Evolutionary conservation across 2,888 invertebrate genomes (phyloP).

Genomic region (Empis livida): DNA sequence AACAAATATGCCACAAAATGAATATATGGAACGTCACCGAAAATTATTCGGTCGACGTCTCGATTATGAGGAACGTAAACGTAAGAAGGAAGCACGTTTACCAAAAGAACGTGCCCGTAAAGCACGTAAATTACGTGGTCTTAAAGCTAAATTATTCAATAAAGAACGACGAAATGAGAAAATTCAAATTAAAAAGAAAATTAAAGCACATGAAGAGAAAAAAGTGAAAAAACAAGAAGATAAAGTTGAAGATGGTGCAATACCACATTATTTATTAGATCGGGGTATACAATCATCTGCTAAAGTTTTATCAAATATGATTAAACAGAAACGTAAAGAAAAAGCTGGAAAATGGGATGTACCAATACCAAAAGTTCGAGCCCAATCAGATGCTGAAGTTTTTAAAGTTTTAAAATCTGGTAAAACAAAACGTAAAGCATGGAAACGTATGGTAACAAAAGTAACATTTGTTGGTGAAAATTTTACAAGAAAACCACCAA

Average conservation of each 20-base stretch:
- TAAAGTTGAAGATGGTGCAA: constrained; percentile 75
- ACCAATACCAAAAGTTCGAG: constrained; percentile 94
- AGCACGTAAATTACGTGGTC: constrained; percentile 82
- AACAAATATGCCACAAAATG: constrained; percentile 87
- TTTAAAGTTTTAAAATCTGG: constrained; percentile 87
- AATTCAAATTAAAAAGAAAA: constrained; percentile 97
- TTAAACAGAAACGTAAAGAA: constrained; percentile 98
- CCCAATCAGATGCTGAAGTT: constrained; percentile 93
- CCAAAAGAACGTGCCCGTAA: constrained; percentile 84
- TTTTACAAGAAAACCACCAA: constrained; percentile 97
- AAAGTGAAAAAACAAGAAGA: constrained; percentile 76
- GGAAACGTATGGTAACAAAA: constrained; percentile 99
- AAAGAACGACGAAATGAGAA: constrained; percentile 95
- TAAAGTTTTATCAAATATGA: constrained; percentile 96
- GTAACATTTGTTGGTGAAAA: constrained; percentile 96
- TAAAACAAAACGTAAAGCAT: constrained; percentile 86
- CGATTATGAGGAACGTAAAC: constrained; percentile 93
- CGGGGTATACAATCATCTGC: constrained; percentile 88
- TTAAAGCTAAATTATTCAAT: constrained; percentile 96
- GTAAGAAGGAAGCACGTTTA: constrained; percentile 90
- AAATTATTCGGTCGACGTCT: constrained; percentile 92
- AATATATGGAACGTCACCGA: constrained; percentile 95
- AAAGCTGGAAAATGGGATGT: constrained; percentile 99
- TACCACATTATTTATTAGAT: constrained; percentile 95
- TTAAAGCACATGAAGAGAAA: constrained; percentile 93